Conservation (phyloP, 2,113 vertebrate species). For the Elephas maximus region DNA sequence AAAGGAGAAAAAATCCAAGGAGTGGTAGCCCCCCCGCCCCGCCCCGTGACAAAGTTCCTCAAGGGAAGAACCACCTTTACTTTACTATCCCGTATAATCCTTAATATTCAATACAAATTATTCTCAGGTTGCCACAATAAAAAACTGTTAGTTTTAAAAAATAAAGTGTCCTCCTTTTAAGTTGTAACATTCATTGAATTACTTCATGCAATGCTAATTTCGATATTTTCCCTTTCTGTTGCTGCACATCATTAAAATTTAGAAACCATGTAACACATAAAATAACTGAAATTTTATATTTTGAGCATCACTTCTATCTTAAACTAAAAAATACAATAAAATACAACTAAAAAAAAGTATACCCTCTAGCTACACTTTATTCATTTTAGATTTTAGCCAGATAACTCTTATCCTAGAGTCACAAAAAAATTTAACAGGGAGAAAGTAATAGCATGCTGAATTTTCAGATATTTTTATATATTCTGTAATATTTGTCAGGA, state of each 20-base stretch:
- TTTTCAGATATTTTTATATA: conserved; percentile 5
- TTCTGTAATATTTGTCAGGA: conserved; percentile 4
- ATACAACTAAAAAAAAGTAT: too few relatives aligned
- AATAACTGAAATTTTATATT: conserved; percentile 1
- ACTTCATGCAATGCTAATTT: neutral
- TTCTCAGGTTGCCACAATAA: neutral
- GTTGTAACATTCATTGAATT: neutral
- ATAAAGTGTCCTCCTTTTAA: conserved; percentile 21
- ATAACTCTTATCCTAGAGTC: neutral
- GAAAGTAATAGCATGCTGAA: conserved; percentile 17
- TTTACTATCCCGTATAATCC: neutral
- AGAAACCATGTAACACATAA: neutral
- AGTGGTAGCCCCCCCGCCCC: neutral
- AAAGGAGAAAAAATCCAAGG: neutral
- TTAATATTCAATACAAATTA: neutral
- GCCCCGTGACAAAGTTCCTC: neutral
- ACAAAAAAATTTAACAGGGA: neutral
- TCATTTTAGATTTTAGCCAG: conserved; percentile 14
- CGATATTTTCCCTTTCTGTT: neutral
- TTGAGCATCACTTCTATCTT: neutral
- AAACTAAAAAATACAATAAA: neutral
- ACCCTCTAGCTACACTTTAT: neutral
- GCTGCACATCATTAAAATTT: neutral
- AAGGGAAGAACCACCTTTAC: conserved; percentile 4
- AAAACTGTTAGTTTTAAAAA: neutral